Evolutionary conservation across 2,888 invertebrate species (phyloP).

Genomic region (Heliconius erato): DNA sequence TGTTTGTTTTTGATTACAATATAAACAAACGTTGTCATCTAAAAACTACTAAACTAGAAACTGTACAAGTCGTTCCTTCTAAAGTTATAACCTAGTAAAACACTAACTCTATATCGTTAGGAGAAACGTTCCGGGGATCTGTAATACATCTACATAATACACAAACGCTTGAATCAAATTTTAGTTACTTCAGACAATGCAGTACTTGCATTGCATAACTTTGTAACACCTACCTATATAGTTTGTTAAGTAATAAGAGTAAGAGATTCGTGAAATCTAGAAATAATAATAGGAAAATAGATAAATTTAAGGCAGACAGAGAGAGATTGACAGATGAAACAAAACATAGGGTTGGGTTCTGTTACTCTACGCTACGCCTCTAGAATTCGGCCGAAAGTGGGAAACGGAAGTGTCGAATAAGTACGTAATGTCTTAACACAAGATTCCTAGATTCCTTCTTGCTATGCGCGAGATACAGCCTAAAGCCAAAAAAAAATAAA

Average conservation of each 20-base stretch:
- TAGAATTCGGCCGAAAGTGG: too few species aligned
- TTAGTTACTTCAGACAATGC: constrained; percentile 21
- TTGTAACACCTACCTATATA: constrained; percentile 15
- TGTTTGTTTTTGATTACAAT: background rate
- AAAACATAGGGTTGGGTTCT: too few species aligned
- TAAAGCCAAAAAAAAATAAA: too few species aligned
- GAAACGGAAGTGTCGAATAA: too few species aligned
- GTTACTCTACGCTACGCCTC: too few species aligned
- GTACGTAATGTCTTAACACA: too few species aligned
- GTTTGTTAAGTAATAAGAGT: background rate
- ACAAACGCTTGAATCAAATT: constrained; percentile 37
- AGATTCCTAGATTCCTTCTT: too few species aligned
- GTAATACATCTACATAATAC: constrained; percentile 36
- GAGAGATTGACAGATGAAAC: too few species aligned
- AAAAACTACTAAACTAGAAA: background rate
- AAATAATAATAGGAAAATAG: background rate
- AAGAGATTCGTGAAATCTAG: background rate
- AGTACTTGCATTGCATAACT: constrained; percentile 21
- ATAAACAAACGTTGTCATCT: too few species aligned
- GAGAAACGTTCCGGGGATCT: constrained; percentile 11
- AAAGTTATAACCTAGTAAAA: constrained; percentile 15
- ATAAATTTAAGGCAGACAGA: too few species aligned
- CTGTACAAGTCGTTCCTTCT: background rate
- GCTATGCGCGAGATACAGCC: too few species aligned
- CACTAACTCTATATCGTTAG: background rate